phyloP scores from a whole-genome alignment of 2,888 invertebrate species.

The Andrena hattorfiana region DNA sequence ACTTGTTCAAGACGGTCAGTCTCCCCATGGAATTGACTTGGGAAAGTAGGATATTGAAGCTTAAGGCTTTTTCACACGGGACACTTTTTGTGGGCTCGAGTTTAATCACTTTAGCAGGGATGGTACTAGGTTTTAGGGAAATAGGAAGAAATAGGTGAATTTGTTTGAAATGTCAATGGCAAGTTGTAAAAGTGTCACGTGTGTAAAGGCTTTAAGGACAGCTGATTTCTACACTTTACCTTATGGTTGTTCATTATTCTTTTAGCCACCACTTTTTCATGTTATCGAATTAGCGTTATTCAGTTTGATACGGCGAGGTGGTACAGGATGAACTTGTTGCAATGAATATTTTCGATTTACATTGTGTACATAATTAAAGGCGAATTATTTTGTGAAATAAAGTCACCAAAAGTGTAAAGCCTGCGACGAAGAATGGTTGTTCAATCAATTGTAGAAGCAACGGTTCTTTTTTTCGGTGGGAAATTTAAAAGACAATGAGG shows the following conservation, averaged over 20 bases:
- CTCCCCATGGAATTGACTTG: neutral
- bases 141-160: too few relatives aligned
- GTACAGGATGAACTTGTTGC: neutral
- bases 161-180: too few relatives aligned
- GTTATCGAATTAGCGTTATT: constrained; percentile 14
- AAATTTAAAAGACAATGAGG: neutral
- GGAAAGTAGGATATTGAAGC: neutral
- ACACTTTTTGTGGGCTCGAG: too few relatives aligned
- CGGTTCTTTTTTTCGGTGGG: constrained; percentile 1
- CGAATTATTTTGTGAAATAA: constrained; percentile 1
- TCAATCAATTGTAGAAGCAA: constrained; percentile 4
- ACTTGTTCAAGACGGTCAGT: neutral
- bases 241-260: neutral
- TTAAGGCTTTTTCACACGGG: too few relatives aligned
- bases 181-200: too few relatives aligned
- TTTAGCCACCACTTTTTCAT: neutral
- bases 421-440: constrained; percentile 18
- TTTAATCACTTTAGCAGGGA: too few relatives aligned
- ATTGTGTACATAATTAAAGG: neutral
- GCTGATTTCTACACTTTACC: neutral
- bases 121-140: too few relatives aligned
- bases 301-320: neutral
- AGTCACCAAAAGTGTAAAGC: constrained; percentile 27
- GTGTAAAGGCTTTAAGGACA: neutral
- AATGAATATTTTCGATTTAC: neutral